phyloP scores from a whole-genome alignment of 1,140 invertebrate genomes.

The Lerema accius region DNA sequence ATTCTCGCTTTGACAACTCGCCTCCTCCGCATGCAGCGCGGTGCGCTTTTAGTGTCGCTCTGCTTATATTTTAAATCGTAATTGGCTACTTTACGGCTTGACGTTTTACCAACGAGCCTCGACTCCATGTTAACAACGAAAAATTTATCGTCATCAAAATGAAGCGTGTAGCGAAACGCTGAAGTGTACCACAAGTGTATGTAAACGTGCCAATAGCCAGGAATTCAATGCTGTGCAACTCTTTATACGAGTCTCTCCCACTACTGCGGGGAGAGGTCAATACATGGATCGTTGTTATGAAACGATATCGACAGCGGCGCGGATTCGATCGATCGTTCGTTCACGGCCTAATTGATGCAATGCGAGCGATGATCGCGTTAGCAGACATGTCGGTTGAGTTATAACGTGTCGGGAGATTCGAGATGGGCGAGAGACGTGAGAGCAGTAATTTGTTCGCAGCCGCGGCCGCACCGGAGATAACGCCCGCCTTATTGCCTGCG shows the following conservation, averaged over 20 bases:
- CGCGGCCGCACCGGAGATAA: constrained; percentile 72
- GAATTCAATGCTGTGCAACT: constrained; percentile 13
- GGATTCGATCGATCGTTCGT: constrained; percentile 50
- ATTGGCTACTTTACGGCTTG: constrained; percentile 50
- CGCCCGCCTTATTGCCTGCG: constrained; percentile 69
- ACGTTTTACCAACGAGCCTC: constrained; percentile 33
- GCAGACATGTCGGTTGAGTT: constrained; percentile 46
- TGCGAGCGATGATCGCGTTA: constrained; percentile 40
- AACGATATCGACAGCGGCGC: constrained; percentile 36
- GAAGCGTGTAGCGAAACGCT: no score
- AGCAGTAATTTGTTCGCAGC: constrained; percentile 61
- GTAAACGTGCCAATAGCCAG: no score
- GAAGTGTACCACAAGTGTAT: no score
- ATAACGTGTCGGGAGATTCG: constrained; percentile 46
- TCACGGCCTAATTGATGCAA: constrained; percentile 56
- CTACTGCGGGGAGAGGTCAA: background rate
- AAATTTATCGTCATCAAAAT: background rate
- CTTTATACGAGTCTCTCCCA: constrained; percentile 9
- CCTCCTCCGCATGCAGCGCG: constrained; percentile 71
- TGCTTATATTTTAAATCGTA: constrained; percentile 61
- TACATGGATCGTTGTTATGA: constrained; percentile 25
- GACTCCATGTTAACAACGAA: constrained; percentile 19
- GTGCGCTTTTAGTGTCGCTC: constrained; percentile 68
- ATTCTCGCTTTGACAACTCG: constrained; percentile 72
- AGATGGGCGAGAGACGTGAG: constrained; percentile 46